Evolutionary conservation across 2,888 invertebrate genomes (phyloP).

Genomic region (Bellardia pandia): DNA sequence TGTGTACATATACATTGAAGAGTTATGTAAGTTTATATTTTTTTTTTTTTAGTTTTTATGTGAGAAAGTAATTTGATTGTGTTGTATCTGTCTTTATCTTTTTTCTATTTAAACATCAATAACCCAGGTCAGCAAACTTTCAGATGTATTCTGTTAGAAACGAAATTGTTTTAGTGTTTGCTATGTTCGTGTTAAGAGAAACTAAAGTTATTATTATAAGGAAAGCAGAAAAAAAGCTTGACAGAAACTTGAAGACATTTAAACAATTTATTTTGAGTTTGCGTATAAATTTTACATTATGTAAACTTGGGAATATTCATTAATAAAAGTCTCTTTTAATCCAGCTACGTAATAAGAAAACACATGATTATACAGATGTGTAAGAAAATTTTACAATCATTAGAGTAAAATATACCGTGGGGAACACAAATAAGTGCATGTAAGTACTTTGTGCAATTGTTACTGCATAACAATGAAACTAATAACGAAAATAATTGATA

Average conservation of each 20-base stretch:
- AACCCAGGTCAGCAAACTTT: constrained; percentile 14
- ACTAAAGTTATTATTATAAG: not conserved
- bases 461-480: too few species aligned
- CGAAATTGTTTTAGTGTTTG: not conserved
- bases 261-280: too few species aligned
- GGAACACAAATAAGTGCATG: too few species aligned
- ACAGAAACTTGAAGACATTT: not conserved
- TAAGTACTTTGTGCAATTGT: too few species aligned
- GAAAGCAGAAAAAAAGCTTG: not conserved
- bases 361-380: too few species aligned
- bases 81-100: not conserved
- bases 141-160: not conserved
- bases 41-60: not conserved
- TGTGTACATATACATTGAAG: not conserved
- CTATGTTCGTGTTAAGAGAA: not conserved
- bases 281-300: too few species aligned
- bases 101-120: not conserved
- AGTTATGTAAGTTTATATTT: constrained; percentile 15
- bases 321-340: too few species aligned
- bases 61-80: constrained; percentile 14
- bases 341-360: too few species aligned
- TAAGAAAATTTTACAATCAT: too few species aligned
- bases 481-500: too few species aligned
- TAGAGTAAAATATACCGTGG: too few species aligned
- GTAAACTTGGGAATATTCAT: too few species aligned